Percentiles rank a stretch among this genome's conserved stretches.
These are phyloP conservation scores for Burhinus bistriatus DNA, from an alignment of 2,113 vertebrate genomes.

Conservation along the genomic window DNA sequence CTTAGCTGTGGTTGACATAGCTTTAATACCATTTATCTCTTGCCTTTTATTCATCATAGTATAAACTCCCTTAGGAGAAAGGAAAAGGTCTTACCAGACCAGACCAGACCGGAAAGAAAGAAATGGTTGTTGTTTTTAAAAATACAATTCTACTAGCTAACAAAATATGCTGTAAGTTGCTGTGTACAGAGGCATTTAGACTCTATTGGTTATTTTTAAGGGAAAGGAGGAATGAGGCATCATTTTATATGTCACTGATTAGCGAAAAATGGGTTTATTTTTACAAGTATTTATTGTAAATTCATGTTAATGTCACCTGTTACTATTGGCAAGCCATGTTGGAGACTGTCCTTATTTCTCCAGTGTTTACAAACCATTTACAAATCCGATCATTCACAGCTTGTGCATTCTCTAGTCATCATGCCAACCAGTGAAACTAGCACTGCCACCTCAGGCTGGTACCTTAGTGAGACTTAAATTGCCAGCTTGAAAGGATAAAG, in stretches of 20 bases:
- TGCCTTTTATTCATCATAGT: slow-evolving; percentile 8
- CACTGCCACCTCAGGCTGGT: not conserved
- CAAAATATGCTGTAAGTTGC: slow-evolving; percentile 4
- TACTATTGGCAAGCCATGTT: not conserved
- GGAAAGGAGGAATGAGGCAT: not conserved
- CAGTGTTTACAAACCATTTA: not conserved
- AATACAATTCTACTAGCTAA: not conserved
- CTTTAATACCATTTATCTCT: slow-evolving; percentile 11
- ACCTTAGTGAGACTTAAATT: not conserved
- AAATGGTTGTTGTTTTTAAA: not conserved
- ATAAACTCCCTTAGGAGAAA: not conserved
- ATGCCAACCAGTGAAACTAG: not conserved
- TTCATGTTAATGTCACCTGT: not conserved
- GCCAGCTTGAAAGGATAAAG: not conserved
- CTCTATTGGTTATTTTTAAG: not conserved
- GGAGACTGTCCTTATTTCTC: not conserved
- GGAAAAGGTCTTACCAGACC: not conserved
- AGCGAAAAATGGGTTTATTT: not conserved
- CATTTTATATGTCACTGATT: not conserved
- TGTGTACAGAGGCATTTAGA: not conserved
- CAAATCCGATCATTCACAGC: not conserved
- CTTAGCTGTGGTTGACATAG: slow-evolving; percentile 10
- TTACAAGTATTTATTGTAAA: slow-evolving; percentile 2
- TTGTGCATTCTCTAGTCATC: not conserved
- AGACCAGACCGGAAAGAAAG: no score